phyloP scores from a whole-genome alignment of 2,888 invertebrate genomes.

The Eilema sororculum region DNA sequence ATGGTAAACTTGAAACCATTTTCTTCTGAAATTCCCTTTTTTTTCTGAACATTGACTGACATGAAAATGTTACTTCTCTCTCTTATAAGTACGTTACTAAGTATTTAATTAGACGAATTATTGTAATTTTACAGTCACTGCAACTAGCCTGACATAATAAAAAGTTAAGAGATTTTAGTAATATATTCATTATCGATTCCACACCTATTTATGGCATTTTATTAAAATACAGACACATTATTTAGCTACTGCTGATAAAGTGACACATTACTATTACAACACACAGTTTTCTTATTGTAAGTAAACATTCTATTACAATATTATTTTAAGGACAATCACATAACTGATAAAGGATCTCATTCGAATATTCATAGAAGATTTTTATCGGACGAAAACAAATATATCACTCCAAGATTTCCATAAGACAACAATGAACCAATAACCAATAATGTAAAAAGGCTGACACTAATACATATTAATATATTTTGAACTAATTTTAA shows the following conservation, averaged over 20 bases:
- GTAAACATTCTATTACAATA: background rate
- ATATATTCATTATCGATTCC: too few relatives aligned
- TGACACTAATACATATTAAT: constrained; percentile 83
- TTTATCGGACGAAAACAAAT: constrained; percentile 55
- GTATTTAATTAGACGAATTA: too few relatives aligned
- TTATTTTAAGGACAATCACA: constrained; percentile 1
- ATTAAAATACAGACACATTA: too few relatives aligned
- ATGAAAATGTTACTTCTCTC: too few relatives aligned
- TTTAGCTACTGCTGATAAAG: background rate
- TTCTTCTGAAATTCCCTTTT: too few relatives aligned
- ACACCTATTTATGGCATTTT: background rate
- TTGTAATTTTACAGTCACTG: background rate
- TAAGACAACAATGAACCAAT: constrained; percentile 80
- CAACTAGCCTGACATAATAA: too few relatives aligned
- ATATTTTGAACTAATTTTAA: constrained; percentile 78
- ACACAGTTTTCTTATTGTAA: background rate
- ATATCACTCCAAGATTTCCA: constrained; percentile 71
- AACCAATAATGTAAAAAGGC: constrained; percentile 80
- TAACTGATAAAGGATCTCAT: constrained; percentile 11
- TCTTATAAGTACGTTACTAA: too few relatives aligned
- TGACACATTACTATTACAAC: background rate
- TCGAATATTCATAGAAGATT: constrained; percentile 28
- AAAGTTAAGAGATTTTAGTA: too few relatives aligned
- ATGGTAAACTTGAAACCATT: too few relatives aligned
- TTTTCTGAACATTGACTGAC: too few relatives aligned